Percentiles rank a stretch among this genome's conserved stretches.
Conservation (phyloP, 2,113 vertebrate genomes). For the Chloropsis hardwickii region DNA sequence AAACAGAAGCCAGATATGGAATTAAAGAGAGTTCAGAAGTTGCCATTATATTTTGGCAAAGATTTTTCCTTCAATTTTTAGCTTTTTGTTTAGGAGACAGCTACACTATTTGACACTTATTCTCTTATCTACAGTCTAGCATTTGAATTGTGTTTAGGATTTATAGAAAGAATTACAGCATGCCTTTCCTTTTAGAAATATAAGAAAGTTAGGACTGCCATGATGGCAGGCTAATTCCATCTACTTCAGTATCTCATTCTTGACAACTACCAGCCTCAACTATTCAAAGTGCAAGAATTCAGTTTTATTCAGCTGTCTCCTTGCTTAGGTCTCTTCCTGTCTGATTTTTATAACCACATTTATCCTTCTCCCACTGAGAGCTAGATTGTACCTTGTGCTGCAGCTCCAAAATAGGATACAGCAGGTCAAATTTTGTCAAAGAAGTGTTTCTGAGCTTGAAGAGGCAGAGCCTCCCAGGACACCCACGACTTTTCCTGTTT, state of each 20-base stretch:
- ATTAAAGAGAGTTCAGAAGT: constrained; percentile 38
- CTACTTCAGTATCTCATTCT: neutral
- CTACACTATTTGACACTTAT: neutral
- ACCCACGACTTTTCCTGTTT: neutral
- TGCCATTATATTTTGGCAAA: constrained; percentile 39
- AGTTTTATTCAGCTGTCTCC: neutral
- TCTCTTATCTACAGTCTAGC: neutral
- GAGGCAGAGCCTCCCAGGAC: neutral
- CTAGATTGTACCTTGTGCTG: neutral
- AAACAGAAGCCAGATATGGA: constrained; percentile 50
- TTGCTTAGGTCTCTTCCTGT: neutral
- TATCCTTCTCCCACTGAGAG: neutral
- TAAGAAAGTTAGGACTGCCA: neutral
- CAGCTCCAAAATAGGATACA: neutral
- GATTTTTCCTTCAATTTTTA: neutral
- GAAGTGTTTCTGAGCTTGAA: neutral
- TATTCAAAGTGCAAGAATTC: neutral
- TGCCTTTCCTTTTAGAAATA: neutral
- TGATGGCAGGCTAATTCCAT: neutral
- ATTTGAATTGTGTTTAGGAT: neutral
- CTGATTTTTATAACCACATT: neutral
- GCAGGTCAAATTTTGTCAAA: neutral
- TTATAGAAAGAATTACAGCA: neutral
- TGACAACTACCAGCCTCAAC: neutral
- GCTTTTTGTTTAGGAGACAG: constrained; percentile 41